Evolutionary conservation across 2,113 vertebrate species (phyloP), one percentile per base, ranked within the genome.

Genomic region (Callaeas wilsoni): DNA sequence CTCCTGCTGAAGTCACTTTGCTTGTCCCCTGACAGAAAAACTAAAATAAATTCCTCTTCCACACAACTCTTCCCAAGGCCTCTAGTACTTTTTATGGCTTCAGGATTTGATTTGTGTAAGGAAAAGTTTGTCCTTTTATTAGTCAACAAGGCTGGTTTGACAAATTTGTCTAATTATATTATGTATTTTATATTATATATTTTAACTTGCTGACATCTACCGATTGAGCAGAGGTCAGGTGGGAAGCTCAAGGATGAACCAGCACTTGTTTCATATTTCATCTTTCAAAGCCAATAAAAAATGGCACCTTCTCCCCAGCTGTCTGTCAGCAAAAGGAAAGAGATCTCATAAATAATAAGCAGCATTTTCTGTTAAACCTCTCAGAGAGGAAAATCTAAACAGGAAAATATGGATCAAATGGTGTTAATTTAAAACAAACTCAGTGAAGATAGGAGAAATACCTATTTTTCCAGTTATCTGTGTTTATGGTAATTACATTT

Each of bases 231-330:
- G 76, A 23, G 92, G 78, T 94, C 95, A 76, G 88, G 63, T 26
- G 71, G 92, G 44, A 64, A 95, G 77, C 79, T 96, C 92, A 94
- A 96, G 90, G 94, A 96, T 96, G 91, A 95, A 74, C 16, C 86
- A 96, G 85, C 68, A 18, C 15, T 93, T 63, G 68, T 67, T 96
- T 90, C 93, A 94, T 94, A 94, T 96, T 96, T 95, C 85, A 96
- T 93, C 87, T 87, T 86, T 81, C 69, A 70, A 64, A 95, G 83
- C 69, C 77, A 77, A 76, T 70, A 86, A 63, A 73, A 78, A 71
- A 63, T 64, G 56, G 41, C 78, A 85, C 25, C 20, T 29, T 47
- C 50, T 75, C 57, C 49, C 60, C 80, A 94, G 78, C 81, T 88
- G 76, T 70, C 84, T 89, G 50, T 14, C 59, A 80, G 68, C 12